Conservation (phyloP, 1,140 invertebrate genomes). For the Cheumatopsyche charites region DNA sequence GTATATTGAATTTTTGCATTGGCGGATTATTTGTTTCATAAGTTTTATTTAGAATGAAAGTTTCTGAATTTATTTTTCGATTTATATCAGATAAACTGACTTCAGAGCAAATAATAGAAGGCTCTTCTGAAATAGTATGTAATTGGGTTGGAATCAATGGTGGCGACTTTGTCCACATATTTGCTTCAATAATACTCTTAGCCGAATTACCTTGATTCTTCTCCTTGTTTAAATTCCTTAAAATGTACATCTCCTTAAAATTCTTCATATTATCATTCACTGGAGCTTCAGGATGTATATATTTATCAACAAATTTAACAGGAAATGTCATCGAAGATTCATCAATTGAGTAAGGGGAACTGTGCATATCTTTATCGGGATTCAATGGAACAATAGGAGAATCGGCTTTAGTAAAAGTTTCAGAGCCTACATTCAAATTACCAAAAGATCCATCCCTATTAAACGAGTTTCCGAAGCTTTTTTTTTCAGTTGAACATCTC, state of each 20-base stretch:
- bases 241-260: conserved; percentile 40
- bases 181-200: conserved; percentile 49
- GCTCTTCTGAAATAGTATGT: conserved; percentile 60
- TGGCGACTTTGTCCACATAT: conserved; percentile 54
- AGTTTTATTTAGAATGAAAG: conserved; percentile 44
- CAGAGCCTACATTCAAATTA: conserved; percentile 51
- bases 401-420: conserved; percentile 58
- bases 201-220: conserved; percentile 38
- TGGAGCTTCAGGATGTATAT: conserved; percentile 9
- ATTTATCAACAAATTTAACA: not conserved
- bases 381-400: conserved; percentile 53
- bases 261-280: conserved; percentile 35
- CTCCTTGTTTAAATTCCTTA: conserved; percentile 42
- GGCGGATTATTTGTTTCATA: conserved; percentile 36
- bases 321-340: conserved; percentile 29
- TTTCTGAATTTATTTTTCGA: conserved; percentile 39
- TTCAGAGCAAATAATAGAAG: conserved; percentile 51
- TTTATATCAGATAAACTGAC: conserved; percentile 1
- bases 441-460: conserved; percentile 48
- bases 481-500: conserved; percentile 59
- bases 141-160: conserved; percentile 55
- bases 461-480: conserved; percentile 53
- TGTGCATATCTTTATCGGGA: conserved; percentile 41
- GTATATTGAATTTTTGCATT: not conserved
- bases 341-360: conserved; percentile 45